These are phyloP conservation scores for Camponotus floridanus DNA, from an alignment of 1,140 invertebrate species.

Conservation along the genomic window DNA sequence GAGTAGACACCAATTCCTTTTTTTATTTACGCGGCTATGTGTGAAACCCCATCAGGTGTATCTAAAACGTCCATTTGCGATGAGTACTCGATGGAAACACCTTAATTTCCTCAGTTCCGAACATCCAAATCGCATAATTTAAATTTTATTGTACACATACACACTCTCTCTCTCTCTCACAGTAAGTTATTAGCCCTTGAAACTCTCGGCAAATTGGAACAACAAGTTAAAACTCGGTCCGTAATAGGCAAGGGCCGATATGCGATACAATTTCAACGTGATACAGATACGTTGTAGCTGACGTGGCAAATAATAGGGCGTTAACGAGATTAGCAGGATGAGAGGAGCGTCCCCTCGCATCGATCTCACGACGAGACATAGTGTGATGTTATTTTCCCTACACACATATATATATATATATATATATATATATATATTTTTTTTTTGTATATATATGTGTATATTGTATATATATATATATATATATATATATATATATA, in stretches of 20 bases:
- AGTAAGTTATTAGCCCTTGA: not conserved
- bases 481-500: not conserved
- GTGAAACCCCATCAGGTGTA: not conserved
- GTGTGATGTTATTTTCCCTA: conserved; percentile 3
- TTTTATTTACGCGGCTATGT: not conserved
- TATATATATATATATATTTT: too few species aligned
- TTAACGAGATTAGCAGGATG: conserved; percentile 54
- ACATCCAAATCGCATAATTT: not conserved
- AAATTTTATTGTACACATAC: not conserved
- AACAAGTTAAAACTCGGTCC: conserved; percentile 43
- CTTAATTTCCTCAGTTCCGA: not conserved
- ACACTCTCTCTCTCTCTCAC: not conserved
- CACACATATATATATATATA: not conserved
- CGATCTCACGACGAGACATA: conserved; percentile 18
- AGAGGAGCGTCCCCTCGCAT: conserved; percentile 43
- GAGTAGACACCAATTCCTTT: not conserved
- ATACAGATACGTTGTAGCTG: conserved; percentile 16
- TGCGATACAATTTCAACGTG: conserved; percentile 14
- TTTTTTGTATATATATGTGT: not conserved
- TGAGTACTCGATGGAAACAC: not conserved
- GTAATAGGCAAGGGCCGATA: not conserved
- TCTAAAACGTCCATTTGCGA: not conserved
- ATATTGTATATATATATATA: not conserved
- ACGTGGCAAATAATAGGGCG: conserved; percentile 42
- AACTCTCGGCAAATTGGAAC: not conserved